Evolutionary conservation across 2,797 vertebrate species (phyloP), one percentile per base, ranked within the genome.

Genomic region (Eutrigla gurnardus): DNA sequence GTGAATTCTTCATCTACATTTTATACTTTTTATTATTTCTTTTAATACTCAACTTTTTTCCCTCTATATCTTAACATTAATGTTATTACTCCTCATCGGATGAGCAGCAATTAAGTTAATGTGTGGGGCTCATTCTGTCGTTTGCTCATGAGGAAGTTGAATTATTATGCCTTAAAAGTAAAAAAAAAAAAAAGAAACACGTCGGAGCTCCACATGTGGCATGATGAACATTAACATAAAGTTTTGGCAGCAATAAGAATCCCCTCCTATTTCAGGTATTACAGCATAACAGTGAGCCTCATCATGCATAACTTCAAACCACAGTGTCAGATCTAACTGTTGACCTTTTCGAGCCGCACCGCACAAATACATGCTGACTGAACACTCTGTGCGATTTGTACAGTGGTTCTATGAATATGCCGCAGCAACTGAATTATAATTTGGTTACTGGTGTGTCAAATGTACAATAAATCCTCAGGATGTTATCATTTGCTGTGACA

Each of bases 401-500:
- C 83, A 45, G 70, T 25, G 59, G n/a, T 69, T 73, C 76, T 73
- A 81, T 84, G 92, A 92, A 92, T 90, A 84, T 86, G 79, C 82
- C 25, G 70, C 88, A 63, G 86, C 79, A 50, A 77, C 89, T 88
- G 89, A 93, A 92, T 93, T 90, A 91, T 93, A 91, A 93, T 93
- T 93, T 89, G 87, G 89, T 89, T 93, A 93, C 89, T 93, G 90
- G 88, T 83, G 89, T 93, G 93, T 93, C 92, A 92, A 92, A 91
- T 92, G 90, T 92, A 87, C 89, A 85, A 93, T 93, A 93, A 93
- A 95, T 95, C 93, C 92, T 87, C 80, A 81, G 86, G 93, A 93
- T 90, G 89, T 91, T 93, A 93, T 95, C 81, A 93, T 94, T 94
- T 94, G 92, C 89, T 50, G 81, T 81, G 87, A 92, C 89, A 89